phyloP scores from a whole-genome alignment of 2,113 vertebrate species.

The Rhegmatorhina hoffmannsi region DNA sequence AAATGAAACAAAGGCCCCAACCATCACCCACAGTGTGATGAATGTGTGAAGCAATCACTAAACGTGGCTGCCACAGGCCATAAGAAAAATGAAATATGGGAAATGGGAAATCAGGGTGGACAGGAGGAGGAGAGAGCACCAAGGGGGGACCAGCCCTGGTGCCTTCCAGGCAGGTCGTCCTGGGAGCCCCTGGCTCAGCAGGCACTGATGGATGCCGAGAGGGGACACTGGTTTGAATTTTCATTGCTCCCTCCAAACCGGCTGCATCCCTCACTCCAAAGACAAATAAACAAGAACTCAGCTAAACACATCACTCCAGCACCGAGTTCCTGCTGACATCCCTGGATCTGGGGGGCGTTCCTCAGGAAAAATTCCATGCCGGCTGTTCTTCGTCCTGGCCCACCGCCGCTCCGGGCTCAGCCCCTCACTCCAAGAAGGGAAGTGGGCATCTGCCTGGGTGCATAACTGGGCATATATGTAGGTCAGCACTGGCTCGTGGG shows the following conservation, averaged over 20 bases:
- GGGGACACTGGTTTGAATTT: neutral
- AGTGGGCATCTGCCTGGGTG: neutral
- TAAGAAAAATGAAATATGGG: neutral
- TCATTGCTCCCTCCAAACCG: neutral
- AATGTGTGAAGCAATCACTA: neutral
- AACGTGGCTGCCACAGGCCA: neutral
- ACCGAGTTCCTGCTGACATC: conserved; percentile 1
- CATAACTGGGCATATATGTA: neutral
- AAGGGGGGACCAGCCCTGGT: neutral
- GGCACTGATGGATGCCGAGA: neutral
- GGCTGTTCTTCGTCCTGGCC: neutral
- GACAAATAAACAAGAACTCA: conserved; percentile 23
- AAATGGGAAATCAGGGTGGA: neutral
- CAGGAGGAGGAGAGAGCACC: neutral
- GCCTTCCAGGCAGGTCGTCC: neutral
- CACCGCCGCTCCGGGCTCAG: neutral
- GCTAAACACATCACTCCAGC: conserved; percentile 12
- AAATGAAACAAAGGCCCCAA: neutral
- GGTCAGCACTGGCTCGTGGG: neutral
- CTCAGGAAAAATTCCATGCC: neutral
- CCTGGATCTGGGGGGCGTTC: neutral
- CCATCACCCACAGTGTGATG: neutral
- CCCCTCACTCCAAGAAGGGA: neutral
- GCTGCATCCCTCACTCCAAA: conserved; percentile 15
- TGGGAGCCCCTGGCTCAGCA: neutral